phyloP scores from a whole-genome alignment of 2,113 vertebrate species.

The Xyrauchen texanus region DNA sequence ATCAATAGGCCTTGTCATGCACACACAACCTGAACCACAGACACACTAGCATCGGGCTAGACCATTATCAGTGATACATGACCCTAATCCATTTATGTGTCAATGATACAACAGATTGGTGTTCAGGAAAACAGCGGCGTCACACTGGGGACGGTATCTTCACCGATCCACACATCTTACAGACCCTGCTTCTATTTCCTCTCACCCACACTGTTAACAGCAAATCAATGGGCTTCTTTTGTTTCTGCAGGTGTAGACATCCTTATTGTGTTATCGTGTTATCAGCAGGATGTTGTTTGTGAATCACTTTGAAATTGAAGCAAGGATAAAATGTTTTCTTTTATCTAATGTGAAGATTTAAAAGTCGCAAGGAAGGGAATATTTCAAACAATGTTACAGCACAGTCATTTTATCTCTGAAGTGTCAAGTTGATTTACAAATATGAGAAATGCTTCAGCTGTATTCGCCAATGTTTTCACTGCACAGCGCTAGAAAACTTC shows the following conservation, averaged over 20 bases:
- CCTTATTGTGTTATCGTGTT: constrained; percentile 46
- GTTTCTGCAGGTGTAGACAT: constrained; percentile 51
- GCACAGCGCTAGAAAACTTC: constrained; percentile 25
- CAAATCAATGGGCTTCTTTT: constrained; percentile 56
- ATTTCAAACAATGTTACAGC: constrained; percentile 1
- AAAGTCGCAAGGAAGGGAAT: constrained; percentile 23
- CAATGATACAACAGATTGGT: constrained; percentile 58
- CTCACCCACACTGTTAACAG: constrained; percentile 46
- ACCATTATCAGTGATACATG: constrained; percentile 65
- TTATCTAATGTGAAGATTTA: constrained; percentile 23
- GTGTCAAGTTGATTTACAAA: constrained; percentile 5
- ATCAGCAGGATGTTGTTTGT: not conserved
- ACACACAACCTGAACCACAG: constrained; percentile 51
- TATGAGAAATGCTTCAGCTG: constrained; percentile 1
- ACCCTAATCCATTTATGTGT: constrained; percentile 70
- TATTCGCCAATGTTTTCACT: constrained; percentile 17
- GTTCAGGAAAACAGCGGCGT: constrained; percentile 32
- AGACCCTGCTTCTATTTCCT: constrained; percentile 46
- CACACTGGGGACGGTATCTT: constrained; percentile 50
- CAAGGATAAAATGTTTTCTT: constrained; percentile 29
- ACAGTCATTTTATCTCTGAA: constrained; percentile 28
- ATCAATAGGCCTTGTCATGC: constrained; percentile 71
- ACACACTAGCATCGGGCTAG: constrained; percentile 48
- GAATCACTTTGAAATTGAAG: constrained; percentile 11
- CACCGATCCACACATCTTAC: constrained; percentile 46